These are phyloP conservation scores for Microplitis manilae DNA, from an alignment of 2,888 invertebrate species.

Conservation along the genomic window DNA sequence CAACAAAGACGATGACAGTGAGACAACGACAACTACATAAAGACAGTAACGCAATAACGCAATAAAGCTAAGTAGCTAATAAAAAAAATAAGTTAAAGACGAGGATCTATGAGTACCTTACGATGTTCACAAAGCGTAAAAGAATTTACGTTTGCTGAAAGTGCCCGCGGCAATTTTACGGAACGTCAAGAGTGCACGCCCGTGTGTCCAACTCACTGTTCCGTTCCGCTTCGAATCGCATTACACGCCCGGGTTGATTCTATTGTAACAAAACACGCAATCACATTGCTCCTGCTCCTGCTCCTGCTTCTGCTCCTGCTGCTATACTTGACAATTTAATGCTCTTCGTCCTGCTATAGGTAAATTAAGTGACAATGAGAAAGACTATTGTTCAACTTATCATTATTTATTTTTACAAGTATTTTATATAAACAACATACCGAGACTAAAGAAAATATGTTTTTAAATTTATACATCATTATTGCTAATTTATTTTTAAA, in stretches of 20 bases:
- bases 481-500: too few relatives aligned
- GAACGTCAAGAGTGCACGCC: constrained; percentile 36
- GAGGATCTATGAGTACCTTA: constrained; percentile 21
- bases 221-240: constrained; percentile 41
- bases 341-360: constrained; percentile 16
- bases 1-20: too few relatives aligned
- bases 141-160: constrained; percentile 39
- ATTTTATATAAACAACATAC: too few relatives aligned
- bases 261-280: constrained; percentile 39
- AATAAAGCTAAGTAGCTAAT: neutral
- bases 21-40: neutral
- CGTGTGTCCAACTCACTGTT: constrained; percentile 35
- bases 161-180: constrained; percentile 39
- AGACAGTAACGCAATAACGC: neutral
- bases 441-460: too few relatives aligned
- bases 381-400: constrained; percentile 9
- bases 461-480: too few relatives aligned
- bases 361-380: constrained; percentile 25
- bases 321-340: constrained; percentile 31
- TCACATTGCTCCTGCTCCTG: constrained; percentile 17
- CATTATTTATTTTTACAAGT: neutral
- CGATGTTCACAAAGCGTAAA: constrained; percentile 31
- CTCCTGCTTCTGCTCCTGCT: neutral
- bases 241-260: constrained; percentile 35
- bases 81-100: constrained; percentile 1